Conservation (phyloP, 2,888 invertebrate genomes). For the Galerucella nymphaeae region DNA sequence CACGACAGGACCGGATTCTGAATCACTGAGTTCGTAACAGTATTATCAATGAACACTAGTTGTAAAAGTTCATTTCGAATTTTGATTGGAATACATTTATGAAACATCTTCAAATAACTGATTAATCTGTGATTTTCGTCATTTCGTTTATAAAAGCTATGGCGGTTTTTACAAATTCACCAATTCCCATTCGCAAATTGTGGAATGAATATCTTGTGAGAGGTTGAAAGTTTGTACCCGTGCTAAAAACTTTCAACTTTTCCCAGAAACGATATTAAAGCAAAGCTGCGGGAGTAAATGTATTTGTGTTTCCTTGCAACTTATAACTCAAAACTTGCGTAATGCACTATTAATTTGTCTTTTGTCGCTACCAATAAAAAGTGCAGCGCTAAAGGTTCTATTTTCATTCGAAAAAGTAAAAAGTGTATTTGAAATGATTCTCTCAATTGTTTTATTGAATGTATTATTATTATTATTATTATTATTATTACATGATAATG, state of each 20-base stretch:
- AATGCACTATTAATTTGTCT: conserved; percentile 41
- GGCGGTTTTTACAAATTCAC: conserved; percentile 27
- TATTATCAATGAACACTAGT: too few relatives aligned
- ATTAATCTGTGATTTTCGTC: conserved; percentile 12
- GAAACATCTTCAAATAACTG: neutral
- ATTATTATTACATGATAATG: too few relatives aligned
- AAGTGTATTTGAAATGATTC: too few relatives aligned
- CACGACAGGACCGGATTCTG: too few relatives aligned
- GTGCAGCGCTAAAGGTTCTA: neutral
- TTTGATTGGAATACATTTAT: too few relatives aligned
- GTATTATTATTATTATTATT: too few relatives aligned
- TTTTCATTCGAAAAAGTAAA: neutral
- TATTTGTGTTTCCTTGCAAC: conserved; percentile 45
- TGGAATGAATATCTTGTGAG: conserved; percentile 38
- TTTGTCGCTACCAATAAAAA: conserved; percentile 35
- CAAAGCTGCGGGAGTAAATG: conserved; percentile 35
- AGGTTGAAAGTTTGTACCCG: conserved; percentile 31
- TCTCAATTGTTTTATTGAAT: too few relatives aligned
- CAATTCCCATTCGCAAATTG: conserved; percentile 36
- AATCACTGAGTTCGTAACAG: too few relatives aligned
- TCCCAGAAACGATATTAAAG: conserved; percentile 34
- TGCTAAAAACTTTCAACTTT: conserved; percentile 17
- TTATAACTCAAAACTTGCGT: conserved; percentile 34
- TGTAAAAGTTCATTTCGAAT: too few relatives aligned
- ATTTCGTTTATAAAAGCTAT: conserved; percentile 23